Evolutionary conservation across 2,797 vertebrate species (phyloP), one percentile per base, ranked within the genome.

Genomic region (Remorina albescens): DNA sequence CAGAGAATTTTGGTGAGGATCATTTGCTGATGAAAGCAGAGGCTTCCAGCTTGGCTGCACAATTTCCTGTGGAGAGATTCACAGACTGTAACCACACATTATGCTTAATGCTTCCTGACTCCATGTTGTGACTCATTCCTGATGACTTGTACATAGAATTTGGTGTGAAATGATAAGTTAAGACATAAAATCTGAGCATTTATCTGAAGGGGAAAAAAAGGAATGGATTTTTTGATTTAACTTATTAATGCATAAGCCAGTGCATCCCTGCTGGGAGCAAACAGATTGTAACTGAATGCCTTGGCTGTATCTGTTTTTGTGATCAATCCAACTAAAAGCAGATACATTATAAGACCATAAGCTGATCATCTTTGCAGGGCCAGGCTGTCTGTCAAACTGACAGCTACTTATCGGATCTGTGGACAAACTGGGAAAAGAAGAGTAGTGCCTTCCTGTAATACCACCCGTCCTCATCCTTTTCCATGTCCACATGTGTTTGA

Each of bases 291-390:
- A 80, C 30, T 64, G 28, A 56, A 70, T 54, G 41, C 28, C 44
- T 59, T 59, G 36, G 59, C 30, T 66, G 18, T 28, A 36, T 71
- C 55, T 61, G 46, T 59, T 72, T 82, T 82, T 59, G 71, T 63
- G 58, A 64, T 73, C 60, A 76, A 67, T 81, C 49, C 41, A 39
- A 56, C 67, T 68, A 50, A 81, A 60, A 81, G 54, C 69, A 79
- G 19, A 60, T 55, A 68, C 44, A 47, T 7, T 51, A 11, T 21
- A 56, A 19, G 23, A 57, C 41, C 46, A 26, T 32, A 25, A 2
- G 7, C 15, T 66, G 41, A 64, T 63, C 18, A 46, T 37, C 19
- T 9, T 23, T 21, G 12, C 7, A 26, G 11, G 5, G 5, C 25
- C 2, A 0, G n/a, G n/a, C 2, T 32, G 37, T 37, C 19, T 70